These are phyloP conservation scores for Hippopotamyrus pictus DNA, from an alignment of 2,797 vertebrate species.

Conservation along the genomic window DNA sequence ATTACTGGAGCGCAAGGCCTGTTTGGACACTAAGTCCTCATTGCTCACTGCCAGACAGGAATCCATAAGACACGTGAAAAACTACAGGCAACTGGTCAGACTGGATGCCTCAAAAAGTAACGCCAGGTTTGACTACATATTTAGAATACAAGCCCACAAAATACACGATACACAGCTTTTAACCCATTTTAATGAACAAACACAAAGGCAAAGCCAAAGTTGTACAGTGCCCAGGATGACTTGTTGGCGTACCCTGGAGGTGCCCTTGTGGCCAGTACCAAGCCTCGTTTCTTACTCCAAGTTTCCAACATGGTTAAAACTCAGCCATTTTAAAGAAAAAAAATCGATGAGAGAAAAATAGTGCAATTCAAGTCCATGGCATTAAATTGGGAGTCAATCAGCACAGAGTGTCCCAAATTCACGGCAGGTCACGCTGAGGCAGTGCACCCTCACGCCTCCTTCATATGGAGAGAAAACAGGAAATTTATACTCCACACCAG, in stretches of 20 bases:
- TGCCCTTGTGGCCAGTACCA: not conserved
- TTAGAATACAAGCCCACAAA: not conserved
- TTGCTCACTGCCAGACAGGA: not conserved
- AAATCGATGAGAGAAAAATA: not conserved
- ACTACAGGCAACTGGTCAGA: not conserved
- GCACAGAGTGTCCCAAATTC: conserved; percentile 22
- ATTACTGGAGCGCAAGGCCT: not conserved
- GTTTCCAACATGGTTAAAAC: not conserved
- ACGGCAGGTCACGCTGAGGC: conserved; percentile 29
- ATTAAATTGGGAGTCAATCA: conserved; percentile 30
- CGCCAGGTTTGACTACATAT: not conserved
- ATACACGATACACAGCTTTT: not conserved
- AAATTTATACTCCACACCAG: conserved; percentile 40
- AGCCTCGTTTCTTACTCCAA: not conserved
- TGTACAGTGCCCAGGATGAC: conserved; percentile 2
- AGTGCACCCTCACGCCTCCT: conserved; percentile 30
- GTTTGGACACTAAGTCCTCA: not conserved
- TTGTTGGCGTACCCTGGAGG: not conserved
- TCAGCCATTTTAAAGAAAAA: conserved; percentile 1
- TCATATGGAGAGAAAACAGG: conserved; percentile 35
- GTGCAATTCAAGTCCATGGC: conserved; percentile 30
- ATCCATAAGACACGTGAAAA: not conserved
- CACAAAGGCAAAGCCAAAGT: conserved; percentile 7
- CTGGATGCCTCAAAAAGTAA: not conserved
- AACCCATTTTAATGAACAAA: conserved; percentile 26